Conservation (phyloP, 2,113 vertebrate genomes). For the Aptenodytes patagonicus region DNA sequence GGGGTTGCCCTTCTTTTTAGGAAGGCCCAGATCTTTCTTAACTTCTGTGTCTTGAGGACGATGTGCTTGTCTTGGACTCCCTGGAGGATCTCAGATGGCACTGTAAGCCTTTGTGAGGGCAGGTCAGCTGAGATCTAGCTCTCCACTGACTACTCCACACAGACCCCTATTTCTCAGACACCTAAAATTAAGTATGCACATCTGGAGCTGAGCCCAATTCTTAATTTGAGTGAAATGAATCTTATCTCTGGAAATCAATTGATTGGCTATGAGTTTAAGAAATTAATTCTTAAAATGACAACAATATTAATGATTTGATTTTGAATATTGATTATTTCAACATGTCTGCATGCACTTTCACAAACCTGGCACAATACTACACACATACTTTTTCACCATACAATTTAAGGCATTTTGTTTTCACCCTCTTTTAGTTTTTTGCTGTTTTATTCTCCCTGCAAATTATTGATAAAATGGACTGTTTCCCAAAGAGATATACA, state of each 20-base stretch:
- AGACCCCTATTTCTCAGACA: not conserved
- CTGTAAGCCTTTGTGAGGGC: not conserved
- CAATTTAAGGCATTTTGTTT: slow-evolving; percentile 60
- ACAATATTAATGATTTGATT: not conserved
- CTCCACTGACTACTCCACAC: not conserved
- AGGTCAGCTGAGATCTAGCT: not conserved
- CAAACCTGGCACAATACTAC: not conserved
- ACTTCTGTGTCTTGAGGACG: not conserved
- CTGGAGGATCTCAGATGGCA: not conserved
- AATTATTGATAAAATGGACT: not conserved
- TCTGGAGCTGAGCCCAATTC: not conserved
- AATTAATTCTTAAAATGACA: not conserved
- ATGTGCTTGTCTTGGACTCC: not conserved
- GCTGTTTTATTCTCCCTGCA: not conserved
- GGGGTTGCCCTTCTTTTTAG: not conserved
- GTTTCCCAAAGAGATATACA: not conserved
- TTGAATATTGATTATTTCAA: slow-evolving; percentile 1
- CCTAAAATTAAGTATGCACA: not conserved
- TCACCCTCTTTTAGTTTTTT: not conserved
- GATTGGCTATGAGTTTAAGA: not conserved
- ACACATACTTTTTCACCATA: not conserved
- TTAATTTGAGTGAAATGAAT: not conserved
- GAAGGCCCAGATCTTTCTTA: not conserved
- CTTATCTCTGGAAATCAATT: not conserved
- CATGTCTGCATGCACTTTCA: not conserved